A percentile compares a stretch with the other conserved stretches of the same genome.
Evolutionary conservation across 2,113 vertebrate genomes (phyloP).

Genomic region (Chamaetylas fuelleborni): DNA sequence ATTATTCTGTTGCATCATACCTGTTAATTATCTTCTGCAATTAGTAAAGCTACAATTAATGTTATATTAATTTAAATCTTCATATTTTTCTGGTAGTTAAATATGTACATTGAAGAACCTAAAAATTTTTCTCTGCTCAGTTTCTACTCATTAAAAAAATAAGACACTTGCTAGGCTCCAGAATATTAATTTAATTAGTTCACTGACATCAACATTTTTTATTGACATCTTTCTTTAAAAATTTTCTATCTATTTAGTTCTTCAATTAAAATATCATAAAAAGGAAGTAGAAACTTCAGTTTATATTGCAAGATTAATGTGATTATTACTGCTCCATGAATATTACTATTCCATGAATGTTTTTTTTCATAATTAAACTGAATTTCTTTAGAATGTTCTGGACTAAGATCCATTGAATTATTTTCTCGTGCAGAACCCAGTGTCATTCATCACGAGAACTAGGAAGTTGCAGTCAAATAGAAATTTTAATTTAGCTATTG

Average conservation of each 20-base stretch:
- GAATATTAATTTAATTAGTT: neutral
- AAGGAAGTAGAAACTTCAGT: neutral
- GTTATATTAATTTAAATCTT: neutral
- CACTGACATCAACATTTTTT: neutral
- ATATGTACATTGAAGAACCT: neutral
- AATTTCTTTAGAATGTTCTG: neutral
- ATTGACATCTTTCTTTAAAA: neutral
- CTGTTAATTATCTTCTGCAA: neutral
- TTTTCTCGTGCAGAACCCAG: neutral
- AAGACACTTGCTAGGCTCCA: neutral
- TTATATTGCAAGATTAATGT: neutral
- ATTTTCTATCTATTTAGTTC: neutral
- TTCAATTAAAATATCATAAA: neutral
- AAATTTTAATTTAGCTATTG: neutral
- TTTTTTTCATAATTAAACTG: neutral
- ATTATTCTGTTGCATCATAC: neutral
- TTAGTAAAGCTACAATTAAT: neutral
- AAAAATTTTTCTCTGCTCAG: neutral
- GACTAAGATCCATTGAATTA: neutral
- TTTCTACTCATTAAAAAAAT: neutral
- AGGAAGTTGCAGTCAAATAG: neutral
- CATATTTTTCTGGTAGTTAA: neutral
- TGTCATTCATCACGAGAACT: accelerated
- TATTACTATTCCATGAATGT: neutral
- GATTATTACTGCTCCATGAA: neutral